These are phyloP conservation scores for Clarias macrocephalus DNA, from an alignment of 2,113 vertebrate species.

Conservation along the genomic window DNA sequence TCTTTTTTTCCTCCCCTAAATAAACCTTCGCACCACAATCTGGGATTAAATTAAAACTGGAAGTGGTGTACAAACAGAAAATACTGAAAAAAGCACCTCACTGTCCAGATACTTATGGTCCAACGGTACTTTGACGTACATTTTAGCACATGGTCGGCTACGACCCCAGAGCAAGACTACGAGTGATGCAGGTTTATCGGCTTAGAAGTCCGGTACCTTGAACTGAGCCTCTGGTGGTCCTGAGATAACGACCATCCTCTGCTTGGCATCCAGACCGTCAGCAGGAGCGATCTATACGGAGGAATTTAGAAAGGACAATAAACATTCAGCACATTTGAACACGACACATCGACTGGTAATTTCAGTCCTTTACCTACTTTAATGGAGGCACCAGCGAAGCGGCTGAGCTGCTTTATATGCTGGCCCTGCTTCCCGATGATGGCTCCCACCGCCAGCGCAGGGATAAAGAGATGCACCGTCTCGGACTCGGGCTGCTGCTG, in stretches of 20 bases:
- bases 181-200: background rate
- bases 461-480: constrained; percentile 97
- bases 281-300: constrained; percentile 87
- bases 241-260: constrained; percentile 94
- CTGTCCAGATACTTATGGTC: background rate
- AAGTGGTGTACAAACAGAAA: too few species aligned
- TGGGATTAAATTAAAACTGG: too few species aligned
- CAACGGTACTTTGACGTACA: background rate
- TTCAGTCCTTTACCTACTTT: constrained; percentile 76
- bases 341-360: background rate
- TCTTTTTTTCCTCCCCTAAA: too few species aligned
- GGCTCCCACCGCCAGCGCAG: constrained; percentile 92
- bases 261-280: constrained; percentile 90
- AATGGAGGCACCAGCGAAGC: constrained; percentile 96
- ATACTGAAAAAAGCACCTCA: too few species aligned
- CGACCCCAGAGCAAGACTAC: background rate
- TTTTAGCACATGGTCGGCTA: background rate
- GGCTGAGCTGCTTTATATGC: constrained; percentile 98
- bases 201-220: constrained; percentile 77
- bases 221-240: constrained; percentile 98
- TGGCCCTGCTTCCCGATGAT: constrained; percentile 99
- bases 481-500: constrained; percentile 78
- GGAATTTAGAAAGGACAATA: background rate
- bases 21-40: too few species aligned
- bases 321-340: background rate